Conservation (phyloP, 2,113 vertebrate species). For the Pan paniscus region DNA sequence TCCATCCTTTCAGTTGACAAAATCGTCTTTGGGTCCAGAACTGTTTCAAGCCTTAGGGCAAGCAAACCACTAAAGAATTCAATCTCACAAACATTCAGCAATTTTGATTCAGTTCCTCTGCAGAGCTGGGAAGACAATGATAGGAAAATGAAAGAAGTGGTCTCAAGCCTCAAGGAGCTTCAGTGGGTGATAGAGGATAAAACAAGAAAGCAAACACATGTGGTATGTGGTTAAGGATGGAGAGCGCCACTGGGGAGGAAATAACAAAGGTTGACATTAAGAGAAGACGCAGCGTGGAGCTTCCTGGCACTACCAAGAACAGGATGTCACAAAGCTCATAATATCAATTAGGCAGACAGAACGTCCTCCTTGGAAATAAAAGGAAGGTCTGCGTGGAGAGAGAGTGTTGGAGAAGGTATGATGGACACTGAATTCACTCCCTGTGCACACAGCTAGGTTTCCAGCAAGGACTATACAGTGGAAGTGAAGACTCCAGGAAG, state of each 20-base stretch:
- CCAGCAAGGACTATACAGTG: background rate
- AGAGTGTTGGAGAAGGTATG: rapidly evolving
- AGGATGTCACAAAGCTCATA: background rate
- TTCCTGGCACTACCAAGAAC: background rate
- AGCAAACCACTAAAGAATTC: background rate
- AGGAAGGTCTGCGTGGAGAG: background rate
- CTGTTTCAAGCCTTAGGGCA: too few relatives aligned
- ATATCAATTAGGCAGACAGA: background rate
- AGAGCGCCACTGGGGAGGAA: rapidly evolving
- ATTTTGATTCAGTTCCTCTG: background rate
- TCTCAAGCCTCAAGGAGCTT: background rate
- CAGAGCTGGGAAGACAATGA: background rate
- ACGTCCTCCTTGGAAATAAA: background rate
- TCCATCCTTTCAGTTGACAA: background rate
- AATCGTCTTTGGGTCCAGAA: background rate
- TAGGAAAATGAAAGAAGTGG: background rate
- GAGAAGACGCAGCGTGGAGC: background rate
- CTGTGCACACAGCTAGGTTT: background rate
- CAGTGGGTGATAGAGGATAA: background rate
- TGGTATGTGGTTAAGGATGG: rapidly evolving
- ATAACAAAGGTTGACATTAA: rapidly evolving
- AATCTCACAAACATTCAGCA: background rate
- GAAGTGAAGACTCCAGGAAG: background rate
- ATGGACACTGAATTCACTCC: rapidly evolving
- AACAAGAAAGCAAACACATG: background rate